Percentiles rank a stretch among this genome's conserved stretches.
These are phyloP conservation scores for Ophthalmolycus amberensis DNA, from an alignment of 2,113 vertebrate species.

Conservation along the genomic window DNA sequence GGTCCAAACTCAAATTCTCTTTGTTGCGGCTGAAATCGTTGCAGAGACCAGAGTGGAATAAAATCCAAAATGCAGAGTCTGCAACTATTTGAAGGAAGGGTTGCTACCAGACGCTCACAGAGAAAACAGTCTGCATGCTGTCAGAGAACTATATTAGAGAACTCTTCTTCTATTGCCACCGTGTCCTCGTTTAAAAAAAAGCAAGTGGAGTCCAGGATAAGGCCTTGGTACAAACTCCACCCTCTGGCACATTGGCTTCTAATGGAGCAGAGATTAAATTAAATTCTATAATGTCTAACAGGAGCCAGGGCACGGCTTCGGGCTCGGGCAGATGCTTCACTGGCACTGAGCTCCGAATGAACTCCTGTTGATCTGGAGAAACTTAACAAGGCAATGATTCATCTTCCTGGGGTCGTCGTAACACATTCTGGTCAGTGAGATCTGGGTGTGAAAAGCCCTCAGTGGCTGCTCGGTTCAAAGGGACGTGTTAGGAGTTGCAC, in stretches of 20 bases:
- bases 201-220: neutral
- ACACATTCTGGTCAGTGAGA: conserved; percentile 24
- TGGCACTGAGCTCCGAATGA: conserved; percentile 37
- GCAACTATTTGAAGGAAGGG: neutral
- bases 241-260: conserved; percentile 36
- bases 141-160: neutral
- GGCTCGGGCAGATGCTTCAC: conserved; percentile 28
- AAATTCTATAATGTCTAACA: conserved; percentile 44
- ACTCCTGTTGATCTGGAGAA: conserved; percentile 41
- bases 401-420: conserved; percentile 31
- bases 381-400: conserved; percentile 48
- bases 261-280: conserved; percentile 53
- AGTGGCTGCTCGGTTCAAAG: conserved; percentile 16
- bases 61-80: neutral
- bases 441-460: neutral
- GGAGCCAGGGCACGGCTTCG: conserved; percentile 27
- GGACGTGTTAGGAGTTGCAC: neutral
- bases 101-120: too few relatives aligned
- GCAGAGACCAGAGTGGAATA: neutral
- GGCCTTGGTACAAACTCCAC: conserved; percentile 15
- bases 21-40: neutral
- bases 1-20: neutral
- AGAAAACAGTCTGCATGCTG: neutral
- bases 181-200: neutral
- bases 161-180: neutral